These are phyloP conservation scores for Tapirus terrestris DNA, from an alignment of 2,113 vertebrate species.

Conservation along the genomic window DNA sequence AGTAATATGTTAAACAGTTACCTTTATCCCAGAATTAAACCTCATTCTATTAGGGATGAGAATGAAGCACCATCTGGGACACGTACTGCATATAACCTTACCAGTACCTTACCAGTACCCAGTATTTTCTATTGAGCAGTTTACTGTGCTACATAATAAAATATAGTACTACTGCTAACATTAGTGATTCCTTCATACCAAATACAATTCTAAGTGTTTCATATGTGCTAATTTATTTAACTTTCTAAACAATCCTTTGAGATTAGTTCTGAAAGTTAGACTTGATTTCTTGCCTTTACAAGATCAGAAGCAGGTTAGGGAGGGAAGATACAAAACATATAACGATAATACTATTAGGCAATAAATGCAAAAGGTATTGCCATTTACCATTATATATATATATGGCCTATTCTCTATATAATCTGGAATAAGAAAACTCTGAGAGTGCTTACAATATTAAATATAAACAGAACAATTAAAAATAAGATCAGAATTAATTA, in stretches of 20 bases:
- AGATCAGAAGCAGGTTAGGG: background rate
- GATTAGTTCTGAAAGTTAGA: background rate
- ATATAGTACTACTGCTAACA: background rate
- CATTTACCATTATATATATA: background rate
- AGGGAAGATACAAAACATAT: background rate
- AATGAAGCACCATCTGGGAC: background rate
- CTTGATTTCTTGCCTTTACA: background rate
- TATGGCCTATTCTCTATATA: background rate
- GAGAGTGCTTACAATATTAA: background rate
- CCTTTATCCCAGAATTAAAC: background rate
- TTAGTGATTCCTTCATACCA: background rate
- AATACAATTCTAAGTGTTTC: background rate
- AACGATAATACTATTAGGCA: background rate
- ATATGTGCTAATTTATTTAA: background rate
- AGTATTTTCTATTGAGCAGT: background rate
- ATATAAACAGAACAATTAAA: slow-evolving; percentile 11
- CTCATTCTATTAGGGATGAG: background rate
- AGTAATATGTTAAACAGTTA: background rate
- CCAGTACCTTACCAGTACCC: no score
- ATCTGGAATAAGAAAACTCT: background rate
- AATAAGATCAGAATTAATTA: slow-evolving; percentile 37
- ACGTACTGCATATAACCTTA: background rate
- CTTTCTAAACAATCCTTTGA: background rate
- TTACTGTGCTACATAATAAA: background rate
- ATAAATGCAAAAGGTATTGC: background rate